phyloP scores from a whole-genome alignment of 2,888 invertebrate genomes.

The Tenthredo livida region DNA sequence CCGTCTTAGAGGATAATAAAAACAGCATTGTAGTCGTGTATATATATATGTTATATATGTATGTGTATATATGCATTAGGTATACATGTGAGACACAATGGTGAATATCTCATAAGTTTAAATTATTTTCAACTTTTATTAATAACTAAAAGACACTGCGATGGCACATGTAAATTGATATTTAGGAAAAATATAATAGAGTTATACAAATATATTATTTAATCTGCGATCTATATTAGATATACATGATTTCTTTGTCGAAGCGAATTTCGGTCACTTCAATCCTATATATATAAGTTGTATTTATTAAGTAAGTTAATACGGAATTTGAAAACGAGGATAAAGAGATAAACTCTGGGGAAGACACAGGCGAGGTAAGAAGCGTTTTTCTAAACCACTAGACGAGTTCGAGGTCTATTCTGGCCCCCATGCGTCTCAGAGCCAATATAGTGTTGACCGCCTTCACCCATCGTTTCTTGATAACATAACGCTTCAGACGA shows the following conservation, averaged over 20 bases:
- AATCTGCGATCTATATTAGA: neutral
- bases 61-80: neutral
- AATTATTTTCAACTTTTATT: neutral
- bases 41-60: neutral
- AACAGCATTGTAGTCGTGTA: slow-evolving; percentile 11
- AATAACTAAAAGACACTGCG: neutral
- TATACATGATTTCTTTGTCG: neutral
- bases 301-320: neutral
- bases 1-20: slow-evolving; percentile 37
- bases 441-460: slow-evolving; percentile 94
- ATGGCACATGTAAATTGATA: neutral
- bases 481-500: slow-evolving; percentile 92
- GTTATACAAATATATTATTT: slow-evolving; percentile 1
- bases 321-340: neutral
- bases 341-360: neutral
- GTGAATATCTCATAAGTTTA: neutral
- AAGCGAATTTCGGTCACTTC: slow-evolving; percentile 25
- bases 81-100: neutral
- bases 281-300: neutral
- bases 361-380: neutral
- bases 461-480: slow-evolving; percentile 94
- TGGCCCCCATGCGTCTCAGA: slow-evolving; percentile 91
- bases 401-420: slow-evolving; percentile 81
- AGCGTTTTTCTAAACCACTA: slow-evolving; percentile 57
- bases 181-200: neutral